Evolutionary conservation across 1,140 invertebrate species (phyloP).

Genomic region (Wiebesia pumilae): DNA sequence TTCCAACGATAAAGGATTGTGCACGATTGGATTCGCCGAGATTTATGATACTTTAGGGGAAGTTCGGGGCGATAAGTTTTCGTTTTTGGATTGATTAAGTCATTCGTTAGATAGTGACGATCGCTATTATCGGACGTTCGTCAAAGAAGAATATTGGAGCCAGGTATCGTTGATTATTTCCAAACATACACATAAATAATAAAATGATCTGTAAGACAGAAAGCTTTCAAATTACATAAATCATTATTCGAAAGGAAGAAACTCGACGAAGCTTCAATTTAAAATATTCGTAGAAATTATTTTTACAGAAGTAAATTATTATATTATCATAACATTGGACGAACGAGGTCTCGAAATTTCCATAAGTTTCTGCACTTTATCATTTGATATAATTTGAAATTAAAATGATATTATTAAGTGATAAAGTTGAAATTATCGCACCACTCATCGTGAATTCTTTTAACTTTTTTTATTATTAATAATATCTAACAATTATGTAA

Average conservation of each 20-base stretch:
- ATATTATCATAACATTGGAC: not conserved
- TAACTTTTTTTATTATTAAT: not conserved
- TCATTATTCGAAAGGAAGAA: not conserved
- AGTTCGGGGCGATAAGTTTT: slow-evolving; percentile 35
- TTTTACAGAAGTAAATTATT: not conserved
- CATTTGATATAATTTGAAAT: too few relatives aligned
- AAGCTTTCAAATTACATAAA: slow-evolving; percentile 38
- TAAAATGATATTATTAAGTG: too few relatives aligned
- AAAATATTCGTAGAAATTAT: not conserved
- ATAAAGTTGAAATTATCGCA: slow-evolving; percentile 9
- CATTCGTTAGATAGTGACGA: slow-evolving; percentile 42
- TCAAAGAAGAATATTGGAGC: not conserved
- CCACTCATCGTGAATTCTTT: not conserved
- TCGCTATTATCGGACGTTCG: slow-evolving; percentile 21
- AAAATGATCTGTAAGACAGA: slow-evolving; percentile 15
- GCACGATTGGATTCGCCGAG: slow-evolving; percentile 19
- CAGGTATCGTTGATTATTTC: slow-evolving; percentile 31
- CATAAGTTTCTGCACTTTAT: slow-evolving; percentile 16
- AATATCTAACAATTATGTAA: slow-evolving; percentile 45
- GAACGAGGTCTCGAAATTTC: not conserved
- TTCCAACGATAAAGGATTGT: slow-evolving; percentile 41
- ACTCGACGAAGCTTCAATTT: not conserved
- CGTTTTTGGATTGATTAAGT: slow-evolving; percentile 46
- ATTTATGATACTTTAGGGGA: slow-evolving; percentile 43
- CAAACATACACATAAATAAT: slow-evolving; percentile 41